phyloP scores from a whole-genome alignment of 2,113 vertebrate genomes.

The Paedocypris sp. region DNA sequence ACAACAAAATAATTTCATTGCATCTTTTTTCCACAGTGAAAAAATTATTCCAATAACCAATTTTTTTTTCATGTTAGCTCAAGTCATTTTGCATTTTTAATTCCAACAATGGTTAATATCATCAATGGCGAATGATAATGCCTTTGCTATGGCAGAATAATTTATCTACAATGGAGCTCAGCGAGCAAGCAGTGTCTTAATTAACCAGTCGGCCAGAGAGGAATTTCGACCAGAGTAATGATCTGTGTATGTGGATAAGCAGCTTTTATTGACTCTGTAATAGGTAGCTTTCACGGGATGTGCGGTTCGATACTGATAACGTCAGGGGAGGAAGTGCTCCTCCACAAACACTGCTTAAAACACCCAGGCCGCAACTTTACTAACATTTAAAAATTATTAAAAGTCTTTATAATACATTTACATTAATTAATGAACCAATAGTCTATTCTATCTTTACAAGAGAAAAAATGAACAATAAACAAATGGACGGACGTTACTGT shows the following conservation, averaged over 20 bases:
- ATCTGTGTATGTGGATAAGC: conserved; percentile 39
- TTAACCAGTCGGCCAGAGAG: conserved; percentile 41
- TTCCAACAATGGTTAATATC: conserved; percentile 27
- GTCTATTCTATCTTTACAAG: too few species aligned
- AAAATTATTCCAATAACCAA: conserved; percentile 26
- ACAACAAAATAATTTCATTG: too few species aligned
- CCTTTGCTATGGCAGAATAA: conserved; percentile 34
- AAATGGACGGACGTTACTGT: too few species aligned
- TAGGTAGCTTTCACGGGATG: conserved; percentile 45
- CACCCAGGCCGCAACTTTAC: conserved; percentile 31
- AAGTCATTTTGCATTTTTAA: conserved; percentile 7
- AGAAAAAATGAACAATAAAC: too few species aligned
- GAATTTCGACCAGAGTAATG: conserved; percentile 38
- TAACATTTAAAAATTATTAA: too few species aligned
- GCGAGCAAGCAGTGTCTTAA: conserved; percentile 38
- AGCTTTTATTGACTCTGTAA: conserved; percentile 41
- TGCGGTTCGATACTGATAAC: conserved; percentile 43
- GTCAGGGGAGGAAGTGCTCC: conserved; percentile 36
- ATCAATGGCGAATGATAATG: conserved; percentile 32
- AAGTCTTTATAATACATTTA: too few species aligned
- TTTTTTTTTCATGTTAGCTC: background rate
- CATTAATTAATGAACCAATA: too few species aligned
- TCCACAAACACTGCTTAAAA: conserved; percentile 34
- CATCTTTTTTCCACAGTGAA: conserved; percentile 7
- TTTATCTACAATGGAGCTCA: conserved; percentile 36